Base-by-base conservation (phyloP, 2,888 invertebrate genomes). In the Hydrotaea diabolus region DNA sequence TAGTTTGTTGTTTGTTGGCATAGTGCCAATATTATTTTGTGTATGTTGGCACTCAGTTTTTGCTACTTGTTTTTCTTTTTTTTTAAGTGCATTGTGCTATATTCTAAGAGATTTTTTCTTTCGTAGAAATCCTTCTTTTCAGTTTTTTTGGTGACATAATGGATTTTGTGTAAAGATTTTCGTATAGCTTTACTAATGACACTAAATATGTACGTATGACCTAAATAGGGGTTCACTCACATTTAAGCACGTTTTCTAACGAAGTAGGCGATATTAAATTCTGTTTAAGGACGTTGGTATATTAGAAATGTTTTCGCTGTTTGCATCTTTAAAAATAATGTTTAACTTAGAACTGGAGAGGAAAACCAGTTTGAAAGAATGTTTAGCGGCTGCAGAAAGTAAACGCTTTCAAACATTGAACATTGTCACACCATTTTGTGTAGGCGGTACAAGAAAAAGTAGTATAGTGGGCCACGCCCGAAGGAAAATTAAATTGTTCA, bases 1-100 rank as follows among this genome's bases (percentile, higher is more conserved):
- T 69, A 74, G 77, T 77, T 62, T 66, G 81, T 74, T 73, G 43
- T 71, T 77, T 69, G 39, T 75, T 78, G 77, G 77, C 74, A 62
- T 59, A n/a, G 36, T 39, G 69, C 77, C 82, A 74, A 71, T 59
- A 74, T 66, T 71, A 13, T 2, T 59, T 74, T 19, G 31, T 31
- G 31, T 31, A 31, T 7, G 31, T 31, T 4, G 31, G 31, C 31
- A 31, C 2, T n/a, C 31, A 7, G 31, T 31, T 31, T 31, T 31
- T n/a, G n/a, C 39, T 7, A 39, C 39, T 72, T 17, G 11, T 71
- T 26, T 59, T 59, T 26, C 0, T 2, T 31, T 31, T 31, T 31
- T 31, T 31, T 31, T 31, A 4, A 43, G 15, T 26, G 23, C 15
- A 13, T 17, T 55, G 55, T 21, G 21, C 21, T 55, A 15, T 36